Conservation (phyloP, 2,888 invertebrate species). For the Sisyra terminalis region DNA sequence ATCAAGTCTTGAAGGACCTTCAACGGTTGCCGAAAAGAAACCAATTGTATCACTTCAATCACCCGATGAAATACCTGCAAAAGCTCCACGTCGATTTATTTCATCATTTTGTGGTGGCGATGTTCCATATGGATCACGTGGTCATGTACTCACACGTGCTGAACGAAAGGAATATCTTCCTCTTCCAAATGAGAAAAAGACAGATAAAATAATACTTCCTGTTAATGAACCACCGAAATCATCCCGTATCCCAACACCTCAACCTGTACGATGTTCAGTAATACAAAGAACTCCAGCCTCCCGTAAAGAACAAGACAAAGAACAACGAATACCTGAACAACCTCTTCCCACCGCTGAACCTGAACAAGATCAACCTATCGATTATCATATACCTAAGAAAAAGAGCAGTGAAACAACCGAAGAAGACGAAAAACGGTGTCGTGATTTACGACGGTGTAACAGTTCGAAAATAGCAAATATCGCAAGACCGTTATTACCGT, state of each 20-base stretch:
- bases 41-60: constrained; percentile 14
- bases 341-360: constrained; percentile 32
- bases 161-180: constrained; percentile 66
- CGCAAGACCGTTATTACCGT: constrained; percentile 31
- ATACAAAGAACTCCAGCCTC: constrained; percentile 50
- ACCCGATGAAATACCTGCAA: constrained; percentile 11
- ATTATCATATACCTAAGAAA: constrained; percentile 74
- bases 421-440: constrained; percentile 47
- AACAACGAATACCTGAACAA: constrained; percentile 18
- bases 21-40: constrained; percentile 19
- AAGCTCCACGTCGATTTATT: constrained; percentile 48
- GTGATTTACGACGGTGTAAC: constrained; percentile 51
- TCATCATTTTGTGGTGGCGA: constrained; percentile 70
- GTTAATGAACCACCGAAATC: constrained; percentile 20
- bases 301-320: constrained; percentile 21
- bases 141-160: constrained; percentile 63
- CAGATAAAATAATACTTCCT: constrained; percentile 22
- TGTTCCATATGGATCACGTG: constrained; percentile 63
- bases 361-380: constrained; percentile 75
- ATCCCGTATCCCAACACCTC: constrained; percentile 32
- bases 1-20: constrained; percentile 20
- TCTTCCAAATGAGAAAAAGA: constrained; percentile 7
- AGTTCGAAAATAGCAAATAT: constrained; percentile 46
- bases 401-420: constrained; percentile 50
- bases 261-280: constrained; percentile 58